Evolutionary conservation across 1,140 invertebrate species (phyloP), one percentile per base, ranked within the genome.

Genomic region (Dendrolimus punctatus): DNA sequence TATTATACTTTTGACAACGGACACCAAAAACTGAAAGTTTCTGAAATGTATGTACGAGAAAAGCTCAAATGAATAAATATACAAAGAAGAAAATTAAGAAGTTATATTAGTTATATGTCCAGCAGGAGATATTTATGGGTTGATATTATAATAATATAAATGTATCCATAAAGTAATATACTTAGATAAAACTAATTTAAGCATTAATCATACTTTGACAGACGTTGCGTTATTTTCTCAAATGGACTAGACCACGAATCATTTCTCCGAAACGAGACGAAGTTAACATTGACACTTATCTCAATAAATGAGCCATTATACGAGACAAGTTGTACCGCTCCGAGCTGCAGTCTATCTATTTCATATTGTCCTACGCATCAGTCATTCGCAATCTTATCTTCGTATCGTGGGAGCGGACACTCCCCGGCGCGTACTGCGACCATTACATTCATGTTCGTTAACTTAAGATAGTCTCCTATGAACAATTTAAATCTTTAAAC

Each of bases 301-400:
- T 76, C 66, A 71, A 76, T 73, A 80, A 80, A 82, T 73, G 73
- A 76, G 65, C 71, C 59, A 81, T 81, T 80, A 82, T 80, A 73
- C 65, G 58, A 51, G 51, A 53, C 59, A 57, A 60, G 60, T 57
- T 60, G 67, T 73, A 71, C 67, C 60, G 72, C 73, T 80, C 70
- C 70, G 71, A 64, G 68, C 55, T 67, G 69, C 65, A 66, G 64
- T 69, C 73, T 77, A 85, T 85, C 82, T 85, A 76, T 81, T 73
- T 75, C 76, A 71, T 70, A 81, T 80, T 84, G 80, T 82, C 70
- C 76, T 80, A 80, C 61, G 76, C 79, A 85, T 85, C 80, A 82
- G 77, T 80, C 75, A 78, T 68, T 71, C 69, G 70, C 70, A 78
- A 83, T 83, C 79, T 85, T 80, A 85, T 85, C 82, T 73, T 47